These are phyloP conservation scores for Drosophila persimilis DNA, from an alignment of 1,140 invertebrate species.

Conservation along the genomic window DNA sequence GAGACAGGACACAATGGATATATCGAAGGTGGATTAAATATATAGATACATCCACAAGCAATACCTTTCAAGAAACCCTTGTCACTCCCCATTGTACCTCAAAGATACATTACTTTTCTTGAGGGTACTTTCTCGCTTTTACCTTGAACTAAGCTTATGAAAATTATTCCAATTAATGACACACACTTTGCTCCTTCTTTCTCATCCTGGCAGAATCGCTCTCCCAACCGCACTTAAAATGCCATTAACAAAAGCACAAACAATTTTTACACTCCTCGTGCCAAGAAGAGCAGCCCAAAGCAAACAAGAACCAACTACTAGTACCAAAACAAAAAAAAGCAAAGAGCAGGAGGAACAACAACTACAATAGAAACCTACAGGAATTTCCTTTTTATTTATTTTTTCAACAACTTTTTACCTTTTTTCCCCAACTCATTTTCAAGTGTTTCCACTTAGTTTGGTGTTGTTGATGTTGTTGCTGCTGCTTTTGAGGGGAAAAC, in stretches of 20 bases:
- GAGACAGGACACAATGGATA: too few species aligned
- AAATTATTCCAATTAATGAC: slow-evolving; percentile 62
- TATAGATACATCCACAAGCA: background rate
- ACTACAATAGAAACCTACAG: slow-evolving; percentile 46
- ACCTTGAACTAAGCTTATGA: slow-evolving; percentile 7
- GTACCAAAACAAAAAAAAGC: slow-evolving; percentile 15
- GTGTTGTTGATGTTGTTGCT: slow-evolving; percentile 32
- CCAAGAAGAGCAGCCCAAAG: slow-evolving; percentile 48
- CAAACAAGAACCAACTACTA: slow-evolving; percentile 60
- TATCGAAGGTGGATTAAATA: background rate
- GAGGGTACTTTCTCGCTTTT: background rate
- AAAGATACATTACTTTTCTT: background rate
- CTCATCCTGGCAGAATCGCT: background rate
- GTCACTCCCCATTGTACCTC: too few species aligned
- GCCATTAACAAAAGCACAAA: slow-evolving; percentile 53
- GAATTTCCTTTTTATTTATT: slow-evolving; percentile 70
- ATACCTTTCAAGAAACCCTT: too few species aligned
- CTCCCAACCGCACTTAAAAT: slow-evolving; percentile 44
- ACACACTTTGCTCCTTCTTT: slow-evolving; percentile 10
- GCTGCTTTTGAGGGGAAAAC: slow-evolving; percentile 30
- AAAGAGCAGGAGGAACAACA: slow-evolving; percentile 21
- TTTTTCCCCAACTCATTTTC: slow-evolving; percentile 68
- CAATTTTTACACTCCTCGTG: slow-evolving; percentile 66
- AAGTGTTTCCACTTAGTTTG: slow-evolving; percentile 71
- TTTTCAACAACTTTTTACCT: slow-evolving; percentile 74